A percentile compares a stretch with the other conserved stretches of the same genome.
Conservation (phyloP, 2,797 vertebrate species). For the Heteromormyrus szaboi region DNA sequence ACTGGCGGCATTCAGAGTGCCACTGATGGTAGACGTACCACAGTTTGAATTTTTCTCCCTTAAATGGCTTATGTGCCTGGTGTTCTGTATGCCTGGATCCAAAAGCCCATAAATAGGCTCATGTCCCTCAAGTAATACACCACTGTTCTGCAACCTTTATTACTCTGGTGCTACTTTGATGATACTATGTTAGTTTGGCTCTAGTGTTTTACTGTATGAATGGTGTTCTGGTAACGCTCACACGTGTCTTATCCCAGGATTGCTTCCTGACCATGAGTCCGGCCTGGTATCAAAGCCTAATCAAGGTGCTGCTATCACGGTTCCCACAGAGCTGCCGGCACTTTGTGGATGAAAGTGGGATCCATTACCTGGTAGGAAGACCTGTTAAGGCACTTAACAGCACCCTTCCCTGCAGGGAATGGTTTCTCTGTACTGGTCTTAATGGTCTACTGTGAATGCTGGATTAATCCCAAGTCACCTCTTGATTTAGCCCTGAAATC, state of each 20-base stretch:
- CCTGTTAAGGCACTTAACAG: not conserved
- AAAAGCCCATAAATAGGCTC: not conserved
- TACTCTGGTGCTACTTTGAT: not conserved
- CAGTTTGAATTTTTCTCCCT: not conserved
- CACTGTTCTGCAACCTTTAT: not conserved
- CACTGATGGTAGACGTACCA: not conserved
- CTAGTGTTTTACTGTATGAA: not conserved
- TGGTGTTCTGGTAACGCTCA: not conserved
- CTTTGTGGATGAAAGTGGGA: conserved; percentile 81
- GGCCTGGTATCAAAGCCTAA: conserved; percentile 96
- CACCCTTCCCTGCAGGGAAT: not conserved
- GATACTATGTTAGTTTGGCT: not conserved
- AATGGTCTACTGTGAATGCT: not conserved
- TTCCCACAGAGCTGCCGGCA: conserved; percentile 97
- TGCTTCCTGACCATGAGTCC: conserved; percentile 94
- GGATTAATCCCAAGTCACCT: not conserved
- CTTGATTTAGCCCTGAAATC: not conserved
- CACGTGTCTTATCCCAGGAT: conserved; percentile 60
- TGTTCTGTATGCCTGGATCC: not conserved
- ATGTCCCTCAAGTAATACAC: not conserved
- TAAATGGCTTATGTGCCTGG: not conserved
- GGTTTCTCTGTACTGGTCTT: not conserved
- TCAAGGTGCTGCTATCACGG: conserved; percentile 85
- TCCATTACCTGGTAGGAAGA: conserved; percentile 86
- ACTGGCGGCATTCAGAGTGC: not conserved